Percentiles rank a stretch among this genome's conserved stretches.
Conservation (phyloP, 2,797 vertebrate genomes). For the Rhinogobio ventralis region DNA sequence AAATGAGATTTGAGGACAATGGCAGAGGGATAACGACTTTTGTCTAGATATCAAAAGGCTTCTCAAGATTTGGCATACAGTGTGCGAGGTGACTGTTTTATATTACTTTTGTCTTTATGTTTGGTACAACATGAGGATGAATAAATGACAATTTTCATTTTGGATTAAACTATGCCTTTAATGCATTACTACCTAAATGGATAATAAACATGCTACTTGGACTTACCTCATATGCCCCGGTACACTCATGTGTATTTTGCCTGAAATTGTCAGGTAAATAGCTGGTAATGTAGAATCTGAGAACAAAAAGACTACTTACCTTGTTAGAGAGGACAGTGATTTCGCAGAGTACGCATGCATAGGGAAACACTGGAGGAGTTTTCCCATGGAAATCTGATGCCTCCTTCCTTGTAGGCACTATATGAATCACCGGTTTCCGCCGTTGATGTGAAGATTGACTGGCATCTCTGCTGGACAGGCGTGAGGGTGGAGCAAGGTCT, state of each 20-base stretch:
- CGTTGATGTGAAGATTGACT: neutral
- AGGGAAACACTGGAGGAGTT: constrained; percentile 69
- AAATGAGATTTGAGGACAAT: neutral
- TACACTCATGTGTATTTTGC: constrained; percentile 25
- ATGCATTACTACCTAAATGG: neutral
- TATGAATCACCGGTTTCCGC: neutral
- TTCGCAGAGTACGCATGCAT: constrained; percentile 78
- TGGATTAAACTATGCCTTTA: neutral
- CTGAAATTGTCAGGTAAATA: constrained; percentile 22
- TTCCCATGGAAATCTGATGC: constrained; percentile 77
- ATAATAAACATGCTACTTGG: neutral
- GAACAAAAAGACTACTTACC: constrained; percentile 70
- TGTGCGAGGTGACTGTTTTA: neutral
- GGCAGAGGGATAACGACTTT: neutral
- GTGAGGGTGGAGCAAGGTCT: neutral
- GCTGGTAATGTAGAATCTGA: constrained; percentile 35
- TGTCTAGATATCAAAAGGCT: neutral
- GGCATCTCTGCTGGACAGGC: neutral
- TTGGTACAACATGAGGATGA: neutral
- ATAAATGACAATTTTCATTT: neutral
- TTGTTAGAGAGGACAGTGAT: constrained; percentile 76
- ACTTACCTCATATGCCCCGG: constrained; percentile 30
- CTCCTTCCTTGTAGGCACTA: constrained; percentile 65
- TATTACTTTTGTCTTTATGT: neutral
- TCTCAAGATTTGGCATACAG: neutral